Conservation (phyloP, 2,888 invertebrate species). For the Brachyptera putata region DNA sequence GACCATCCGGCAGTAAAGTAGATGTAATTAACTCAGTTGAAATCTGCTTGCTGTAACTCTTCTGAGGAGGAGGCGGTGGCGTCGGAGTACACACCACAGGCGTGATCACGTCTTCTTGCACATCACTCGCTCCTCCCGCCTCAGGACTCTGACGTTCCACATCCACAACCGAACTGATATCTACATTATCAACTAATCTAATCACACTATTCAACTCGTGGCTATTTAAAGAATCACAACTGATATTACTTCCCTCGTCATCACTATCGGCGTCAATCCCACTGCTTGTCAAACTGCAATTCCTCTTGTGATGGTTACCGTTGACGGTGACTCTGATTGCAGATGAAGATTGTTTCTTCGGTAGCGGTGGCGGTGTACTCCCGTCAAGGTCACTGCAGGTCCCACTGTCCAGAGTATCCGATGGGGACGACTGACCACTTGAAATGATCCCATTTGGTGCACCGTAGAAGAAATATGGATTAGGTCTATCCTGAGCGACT, state of each 20-base stretch:
- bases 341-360: constrained; percentile 53
- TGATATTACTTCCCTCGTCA: constrained; percentile 68
- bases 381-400: constrained; percentile 80
- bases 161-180: background rate
- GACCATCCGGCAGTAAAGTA: constrained; percentile 58
- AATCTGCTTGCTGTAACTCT: background rate
- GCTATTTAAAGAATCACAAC: constrained; percentile 77
- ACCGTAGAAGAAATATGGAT: constrained; percentile 59
- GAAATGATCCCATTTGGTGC: constrained; percentile 62
- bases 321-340: constrained; percentile 54
- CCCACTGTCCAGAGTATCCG: constrained; percentile 77
- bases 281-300: constrained; percentile 57
- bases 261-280: constrained; percentile 64
- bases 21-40: constrained; percentile 29
- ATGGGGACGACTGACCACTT: constrained; percentile 78
- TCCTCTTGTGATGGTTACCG: constrained; percentile 47
- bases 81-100: constrained; percentile 38
- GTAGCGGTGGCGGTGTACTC: constrained; percentile 60
- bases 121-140: constrained; percentile 5
- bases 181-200: background rate
- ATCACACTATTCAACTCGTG: constrained; percentile 53
- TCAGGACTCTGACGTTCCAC: background rate
- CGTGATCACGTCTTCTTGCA: constrained; percentile 2
- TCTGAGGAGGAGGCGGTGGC: constrained; percentile 38
- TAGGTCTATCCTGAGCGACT: constrained; percentile 12